Percentiles rank a stretch among this genome's conserved stretches.
Evolutionary conservation across 2,797 vertebrate species (phyloP).

Genomic region (Pseudotriccus pelzelni): DNA sequence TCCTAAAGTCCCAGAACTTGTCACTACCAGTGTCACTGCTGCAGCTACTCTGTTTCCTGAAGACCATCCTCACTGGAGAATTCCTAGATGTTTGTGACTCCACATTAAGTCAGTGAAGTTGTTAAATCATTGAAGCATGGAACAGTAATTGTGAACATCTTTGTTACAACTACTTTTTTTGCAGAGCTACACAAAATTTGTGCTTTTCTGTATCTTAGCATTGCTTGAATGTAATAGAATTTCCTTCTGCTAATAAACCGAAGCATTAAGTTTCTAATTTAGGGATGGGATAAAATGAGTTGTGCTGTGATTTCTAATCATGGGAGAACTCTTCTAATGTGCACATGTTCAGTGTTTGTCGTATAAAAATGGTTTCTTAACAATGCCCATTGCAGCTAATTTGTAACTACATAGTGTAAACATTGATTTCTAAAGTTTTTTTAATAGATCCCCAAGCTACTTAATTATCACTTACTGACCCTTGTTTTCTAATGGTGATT

Average conservation of each 20-base stretch:
- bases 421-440: constrained; percentile 73
- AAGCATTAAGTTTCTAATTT: constrained; percentile 67
- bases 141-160: constrained; percentile 26
- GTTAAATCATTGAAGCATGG: constrained; percentile 26
- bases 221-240: constrained; percentile 27
- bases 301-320: constrained; percentile 66
- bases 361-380: constrained; percentile 56
- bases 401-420: constrained; percentile 62
- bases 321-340: constrained; percentile 36
- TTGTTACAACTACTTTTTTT: constrained; percentile 13
- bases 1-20: neutral
- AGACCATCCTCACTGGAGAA: neutral
- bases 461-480: constrained; percentile 74
- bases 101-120: neutral
- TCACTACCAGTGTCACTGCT: neutral
- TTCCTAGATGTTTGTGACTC: neutral
- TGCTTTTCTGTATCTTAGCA: constrained; percentile 12
- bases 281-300: constrained; percentile 72
- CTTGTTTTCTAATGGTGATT: constrained; percentile 63
- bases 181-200: constrained; percentile 13
- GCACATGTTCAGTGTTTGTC: constrained; percentile 26
- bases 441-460: constrained; percentile 77
- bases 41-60: neutral
- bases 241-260: constrained; percentile 54
- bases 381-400: constrained; percentile 71